Base-by-base conservation (phyloP, 2,113 vertebrate species). In the Limnothrissa miodon region DNA sequence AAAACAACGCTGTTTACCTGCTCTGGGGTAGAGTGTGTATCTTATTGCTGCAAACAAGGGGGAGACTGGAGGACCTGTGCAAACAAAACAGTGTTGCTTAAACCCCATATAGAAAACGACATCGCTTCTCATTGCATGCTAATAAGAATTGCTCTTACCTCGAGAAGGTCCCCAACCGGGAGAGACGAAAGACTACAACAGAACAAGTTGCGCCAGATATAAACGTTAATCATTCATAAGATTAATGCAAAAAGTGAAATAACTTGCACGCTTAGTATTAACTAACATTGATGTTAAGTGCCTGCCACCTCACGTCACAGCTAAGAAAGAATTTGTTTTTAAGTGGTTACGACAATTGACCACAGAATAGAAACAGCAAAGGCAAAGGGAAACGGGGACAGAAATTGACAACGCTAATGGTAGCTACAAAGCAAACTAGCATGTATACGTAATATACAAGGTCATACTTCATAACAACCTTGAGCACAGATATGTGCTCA, bases 401-500 rank as follows among this genome's bases (percentile, higher is more conserved):
- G 9, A 33, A 29, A 25, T 25, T 25, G 6, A 7, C 59, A 66
- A 66, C n/a, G 59, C 59, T 66, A 66, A 66, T 25, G 25, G 13
- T 66, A 66, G 25, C 59, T 33, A 66, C 59, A 8, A 11, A 0
- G 59, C 13, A 23, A 21, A 56, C 51, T 56, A 56, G 51, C 51
- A 56, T 33, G 33, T 3, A 8, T 66, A 6, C 29, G 25, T n/a
- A n/a, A n/a, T n/a, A n/a, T n/a, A 66, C 59, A 66, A 66, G 59
- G 59, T 85, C 46, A 80, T 83, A 83, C n/a, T 45, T 66, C 10
- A 66, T 33, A 33, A 66, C 59, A 33, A 66, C 59, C 8, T 33
- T 66, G 59, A 15, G 11, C 59, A 33, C 2, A 33, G 59, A 25
- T 0, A 33, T 66, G 1, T 13, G 59, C 11, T 66, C 8, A 21